Conservation (phyloP, 2,888 invertebrate genomes). For the Callinectes sapidus region DNA sequence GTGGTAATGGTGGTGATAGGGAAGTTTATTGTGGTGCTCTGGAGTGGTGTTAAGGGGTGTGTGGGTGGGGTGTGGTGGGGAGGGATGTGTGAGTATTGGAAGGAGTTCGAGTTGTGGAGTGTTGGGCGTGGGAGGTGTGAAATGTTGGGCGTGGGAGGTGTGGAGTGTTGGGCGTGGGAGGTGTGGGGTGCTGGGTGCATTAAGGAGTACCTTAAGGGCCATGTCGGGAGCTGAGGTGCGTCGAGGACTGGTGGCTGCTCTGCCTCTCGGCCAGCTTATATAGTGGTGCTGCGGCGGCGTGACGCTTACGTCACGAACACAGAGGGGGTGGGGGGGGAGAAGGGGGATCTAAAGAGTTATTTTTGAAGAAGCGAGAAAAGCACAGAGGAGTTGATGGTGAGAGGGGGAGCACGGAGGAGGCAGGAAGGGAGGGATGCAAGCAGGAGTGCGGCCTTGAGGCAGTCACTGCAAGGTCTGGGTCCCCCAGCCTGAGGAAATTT, state of each 20-base stretch:
- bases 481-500: background rate
- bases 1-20: too few relatives aligned
- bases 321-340: background rate
- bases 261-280: too few relatives aligned
- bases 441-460: constrained; percentile 5
- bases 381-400: background rate
- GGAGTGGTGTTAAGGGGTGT: too few relatives aligned
- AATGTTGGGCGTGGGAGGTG: background rate
- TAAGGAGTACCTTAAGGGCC: too few relatives aligned
- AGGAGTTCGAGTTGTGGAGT: background rate
- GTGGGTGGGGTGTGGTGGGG: background rate
- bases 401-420: background rate
- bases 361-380: background rate
- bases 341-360: background rate
- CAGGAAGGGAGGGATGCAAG: background rate
- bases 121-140: background rate
- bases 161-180: too few relatives aligned
- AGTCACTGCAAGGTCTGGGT: background rate
- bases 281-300: too few relatives aligned
- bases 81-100: too few relatives aligned
- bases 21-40: background rate
- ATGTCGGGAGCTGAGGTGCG: too few relatives aligned
- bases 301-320: too few relatives aligned
- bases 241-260: too few relatives aligned
- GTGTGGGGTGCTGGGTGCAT: too few relatives aligned